A percentile compares a stretch with the other conserved stretches of the same genome.
phyloP scores from a whole-genome alignment of 2,113 vertebrate species.

The Anser cygnoides region DNA sequence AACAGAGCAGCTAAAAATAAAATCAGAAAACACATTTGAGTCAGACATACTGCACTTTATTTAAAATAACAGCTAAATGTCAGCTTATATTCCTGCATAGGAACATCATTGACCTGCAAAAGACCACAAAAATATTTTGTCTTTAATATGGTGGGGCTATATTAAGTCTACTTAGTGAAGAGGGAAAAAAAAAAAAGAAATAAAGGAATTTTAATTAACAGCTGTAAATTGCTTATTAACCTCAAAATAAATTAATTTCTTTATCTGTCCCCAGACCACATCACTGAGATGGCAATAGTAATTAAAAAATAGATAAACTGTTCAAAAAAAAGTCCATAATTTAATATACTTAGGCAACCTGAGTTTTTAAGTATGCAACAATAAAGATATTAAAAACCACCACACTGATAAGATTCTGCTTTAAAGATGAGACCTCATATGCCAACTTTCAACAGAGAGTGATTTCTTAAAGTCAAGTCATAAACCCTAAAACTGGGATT shows the following conservation, averaged over 20 bases:
- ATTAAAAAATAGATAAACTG: conserved; percentile 69
- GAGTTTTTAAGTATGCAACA: not conserved
- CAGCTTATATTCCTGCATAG: not conserved
- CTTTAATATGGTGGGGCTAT: not conserved
- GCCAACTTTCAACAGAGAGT: conserved; percentile 73
- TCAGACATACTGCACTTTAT: not conserved
- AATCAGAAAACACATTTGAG: not conserved
- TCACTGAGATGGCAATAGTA: conserved; percentile 24
- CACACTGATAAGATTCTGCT: conserved; percentile 22
- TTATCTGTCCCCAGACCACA: not conserved
- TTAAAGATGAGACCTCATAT: conserved; percentile 65
- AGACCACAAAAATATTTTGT: not conserved
- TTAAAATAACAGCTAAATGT: conserved; percentile 29
- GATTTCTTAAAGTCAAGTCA: conserved; percentile 76
- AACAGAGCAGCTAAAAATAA: not conserved
- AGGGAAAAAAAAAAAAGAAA: not conserved
- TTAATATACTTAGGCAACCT: conserved; percentile 36
- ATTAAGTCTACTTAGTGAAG: not conserved
- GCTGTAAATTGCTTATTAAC: conserved; percentile 24
- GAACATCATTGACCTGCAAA: not conserved
- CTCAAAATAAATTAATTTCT: conserved; percentile 45
- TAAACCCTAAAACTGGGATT: conserved; percentile 77
- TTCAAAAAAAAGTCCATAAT: conserved; percentile 23
- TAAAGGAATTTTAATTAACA: not conserved
- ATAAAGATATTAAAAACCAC: conserved; percentile 55